These are phyloP conservation scores for Mus minutoides DNA, from an alignment of 2,797 vertebrate species.

Conservation along the genomic window DNA sequence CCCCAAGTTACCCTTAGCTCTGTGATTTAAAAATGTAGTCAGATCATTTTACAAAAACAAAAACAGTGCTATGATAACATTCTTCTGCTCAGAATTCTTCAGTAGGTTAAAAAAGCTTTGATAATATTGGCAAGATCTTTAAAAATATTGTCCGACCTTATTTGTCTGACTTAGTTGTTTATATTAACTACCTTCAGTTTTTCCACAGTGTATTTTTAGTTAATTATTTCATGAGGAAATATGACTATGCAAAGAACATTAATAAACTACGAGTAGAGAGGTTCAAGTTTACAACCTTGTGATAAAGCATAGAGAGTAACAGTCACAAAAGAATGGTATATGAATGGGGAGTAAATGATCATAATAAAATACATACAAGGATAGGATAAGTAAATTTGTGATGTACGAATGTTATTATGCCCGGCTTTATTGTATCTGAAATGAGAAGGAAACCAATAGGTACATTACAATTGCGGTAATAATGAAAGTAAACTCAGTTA, in stretches of 20 bases:
- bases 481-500: constrained; percentile 17
- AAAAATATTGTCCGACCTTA: constrained; percentile 35
- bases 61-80: not conserved
- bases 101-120: constrained; percentile 18
- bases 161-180: constrained; percentile 42
- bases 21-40: constrained; percentile 49
- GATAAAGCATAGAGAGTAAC: not conserved
- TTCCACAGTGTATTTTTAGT: not conserved
- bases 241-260: constrained; percentile 2
- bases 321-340: not conserved
- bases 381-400: not conserved
- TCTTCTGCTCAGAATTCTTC: constrained; percentile 36
- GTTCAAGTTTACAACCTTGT: not conserved
- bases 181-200: not conserved
- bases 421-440: not conserved
- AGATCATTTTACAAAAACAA: not conserved
- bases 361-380: not conserved
- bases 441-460: not conserved
- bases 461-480: not conserved
- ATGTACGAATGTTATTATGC: not conserved
- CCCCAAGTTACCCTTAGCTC: not conserved
- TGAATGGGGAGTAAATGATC: not conserved
- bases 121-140: constrained; percentile 20
- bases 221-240: not conserved
- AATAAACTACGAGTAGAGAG: not conserved